These are phyloP conservation scores for Hartigia nigra DNA, from an alignment of 2,888 invertebrate species.

Conservation along the genomic window DNA sequence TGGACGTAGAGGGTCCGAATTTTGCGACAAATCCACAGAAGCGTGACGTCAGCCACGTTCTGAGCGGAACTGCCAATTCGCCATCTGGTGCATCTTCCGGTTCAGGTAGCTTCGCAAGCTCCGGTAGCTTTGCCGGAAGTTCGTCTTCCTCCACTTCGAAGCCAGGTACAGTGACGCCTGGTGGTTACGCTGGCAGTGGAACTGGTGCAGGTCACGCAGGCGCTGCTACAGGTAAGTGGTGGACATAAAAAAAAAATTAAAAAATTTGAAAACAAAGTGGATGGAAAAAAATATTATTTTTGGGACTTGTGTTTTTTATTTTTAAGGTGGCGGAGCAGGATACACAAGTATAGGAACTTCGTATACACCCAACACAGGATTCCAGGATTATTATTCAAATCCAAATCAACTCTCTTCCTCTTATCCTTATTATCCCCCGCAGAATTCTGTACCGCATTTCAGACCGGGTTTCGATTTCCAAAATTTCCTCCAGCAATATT, in stretches of 20 bases:
- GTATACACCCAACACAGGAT: neutral
- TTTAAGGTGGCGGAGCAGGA: neutral
- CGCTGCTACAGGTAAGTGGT: slow-evolving; percentile 14
- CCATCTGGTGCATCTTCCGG: slow-evolving; percentile 17
- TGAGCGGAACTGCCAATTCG: slow-evolving; percentile 26
- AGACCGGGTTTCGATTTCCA: slow-evolving; percentile 18
- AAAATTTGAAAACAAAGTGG: neutral
- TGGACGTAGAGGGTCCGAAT: slow-evolving; percentile 14
- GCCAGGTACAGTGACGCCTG: neutral
- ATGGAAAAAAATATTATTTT: neutral
- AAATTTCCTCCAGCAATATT: slow-evolving; percentile 34
- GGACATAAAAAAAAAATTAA: neutral
- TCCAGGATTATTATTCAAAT: slow-evolving; percentile 4
- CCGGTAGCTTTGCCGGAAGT: slow-evolving; percentile 25
- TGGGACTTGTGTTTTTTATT: neutral
- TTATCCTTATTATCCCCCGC: slow-evolving; percentile 1
- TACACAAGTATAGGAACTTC: neutral
- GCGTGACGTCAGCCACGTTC: slow-evolving; percentile 26
- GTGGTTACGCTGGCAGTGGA: slow-evolving; percentile 13
- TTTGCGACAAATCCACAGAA: slow-evolving; percentile 30
- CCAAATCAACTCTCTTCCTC: neutral
- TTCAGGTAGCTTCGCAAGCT: slow-evolving; percentile 33
- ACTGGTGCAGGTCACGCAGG: slow-evolving; percentile 25
- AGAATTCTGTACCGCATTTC: neutral
- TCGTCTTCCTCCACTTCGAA: neutral